Percentiles rank a stretch among this genome's conserved stretches.
phyloP scores from a whole-genome alignment of 2,797 vertebrate genomes.

The Tarsius wallacei region DNA sequence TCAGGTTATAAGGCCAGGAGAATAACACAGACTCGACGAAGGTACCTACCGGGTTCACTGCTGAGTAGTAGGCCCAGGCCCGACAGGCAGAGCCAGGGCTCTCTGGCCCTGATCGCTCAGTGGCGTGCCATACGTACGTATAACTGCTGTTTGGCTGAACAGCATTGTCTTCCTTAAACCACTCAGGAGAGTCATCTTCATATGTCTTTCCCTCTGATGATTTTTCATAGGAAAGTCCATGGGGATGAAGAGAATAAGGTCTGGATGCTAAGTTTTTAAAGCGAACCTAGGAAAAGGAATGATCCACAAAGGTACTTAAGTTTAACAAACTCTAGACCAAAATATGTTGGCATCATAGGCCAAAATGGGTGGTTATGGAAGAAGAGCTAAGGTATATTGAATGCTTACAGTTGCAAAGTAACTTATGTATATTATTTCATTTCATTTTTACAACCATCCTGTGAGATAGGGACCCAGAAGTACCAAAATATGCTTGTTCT shows the following conservation, averaged over 20 bases:
- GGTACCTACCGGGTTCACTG: conserved; percentile 94
- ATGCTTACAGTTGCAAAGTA: not conserved
- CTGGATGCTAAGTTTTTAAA: conserved; percentile 96
- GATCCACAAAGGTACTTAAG: not conserved
- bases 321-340: not conserved
- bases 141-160: conserved; percentile 94
- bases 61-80: conserved; percentile 97
- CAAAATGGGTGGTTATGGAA: not conserved
- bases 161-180: conserved; percentile 94
- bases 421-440: not conserved
- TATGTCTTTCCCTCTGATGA: conserved; percentile 96
- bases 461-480: not conserved
- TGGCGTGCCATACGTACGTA: conserved; percentile 96
- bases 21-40: not conserved
- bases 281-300: conserved; percentile 91
- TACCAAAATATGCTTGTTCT: not conserved
- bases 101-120: conserved; percentile 91
- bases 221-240: conserved; percentile 96
- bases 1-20: not conserved
- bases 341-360: not conserved
- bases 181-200: conserved; percentile 94
- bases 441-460: not conserved
- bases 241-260: conserved; percentile 96
- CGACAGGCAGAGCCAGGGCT: conserved; percentile 93
- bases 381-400: not conserved